Conservation (phyloP, 1,140 invertebrate species). For the Zaprionus gabonicus region DNA sequence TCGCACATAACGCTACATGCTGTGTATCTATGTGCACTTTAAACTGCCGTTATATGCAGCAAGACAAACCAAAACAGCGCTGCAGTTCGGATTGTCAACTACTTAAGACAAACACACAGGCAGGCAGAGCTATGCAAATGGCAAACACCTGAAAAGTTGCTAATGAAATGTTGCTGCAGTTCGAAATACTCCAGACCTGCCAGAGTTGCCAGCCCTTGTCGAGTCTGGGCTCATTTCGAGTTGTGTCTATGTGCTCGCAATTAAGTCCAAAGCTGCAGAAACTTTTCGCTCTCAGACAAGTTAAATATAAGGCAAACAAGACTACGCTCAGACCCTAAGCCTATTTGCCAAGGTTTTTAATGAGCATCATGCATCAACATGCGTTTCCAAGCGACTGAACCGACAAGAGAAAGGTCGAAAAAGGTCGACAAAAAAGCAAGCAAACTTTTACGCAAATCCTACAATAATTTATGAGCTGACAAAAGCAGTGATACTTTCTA, state of each 20-base stretch:
- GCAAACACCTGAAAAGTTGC: slow-evolving; percentile 18
- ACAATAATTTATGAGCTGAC: too few relatives aligned
- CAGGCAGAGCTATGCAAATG: slow-evolving; percentile 1
- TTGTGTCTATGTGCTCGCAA: slow-evolving; percentile 1
- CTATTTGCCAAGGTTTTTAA: background rate
- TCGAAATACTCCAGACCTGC: background rate
- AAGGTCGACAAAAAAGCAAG: background rate
- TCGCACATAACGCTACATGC: background rate
- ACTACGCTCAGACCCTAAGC: background rate
- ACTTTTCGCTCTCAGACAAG: slow-evolving; percentile 9
- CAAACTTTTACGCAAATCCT: too few relatives aligned
- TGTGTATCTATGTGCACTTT: background rate
- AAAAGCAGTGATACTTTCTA: too few relatives aligned
- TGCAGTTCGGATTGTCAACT: slow-evolving; percentile 10
- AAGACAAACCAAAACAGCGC: slow-evolving; percentile 2
- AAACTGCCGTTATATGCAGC: background rate
- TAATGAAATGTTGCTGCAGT: slow-evolving; percentile 20
- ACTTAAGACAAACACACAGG: slow-evolving; percentile 5
- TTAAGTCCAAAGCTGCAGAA: slow-evolving; percentile 15
- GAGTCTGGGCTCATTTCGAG: slow-evolving; percentile 15
- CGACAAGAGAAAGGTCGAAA: background rate
- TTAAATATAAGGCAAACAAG: background rate
- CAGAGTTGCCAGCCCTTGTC: too few relatives aligned
- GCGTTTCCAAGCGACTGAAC: background rate
- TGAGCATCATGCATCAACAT: background rate